Base-by-base conservation (phyloP, 2,113 vertebrate genomes). In the Chascanopsetta lugubris region DNA sequence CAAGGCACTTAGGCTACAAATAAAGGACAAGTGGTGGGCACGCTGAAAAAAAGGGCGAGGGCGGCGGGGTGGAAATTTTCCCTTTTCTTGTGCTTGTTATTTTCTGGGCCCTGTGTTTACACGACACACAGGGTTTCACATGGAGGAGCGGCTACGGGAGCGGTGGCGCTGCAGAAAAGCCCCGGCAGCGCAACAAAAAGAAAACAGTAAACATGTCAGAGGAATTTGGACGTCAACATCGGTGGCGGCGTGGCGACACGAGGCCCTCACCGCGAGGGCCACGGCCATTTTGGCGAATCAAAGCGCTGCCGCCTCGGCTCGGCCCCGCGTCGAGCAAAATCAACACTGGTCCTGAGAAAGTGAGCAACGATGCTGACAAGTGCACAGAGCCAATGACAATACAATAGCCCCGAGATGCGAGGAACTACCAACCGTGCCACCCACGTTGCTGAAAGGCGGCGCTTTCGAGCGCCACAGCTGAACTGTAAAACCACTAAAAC, bases 321-420 rank as follows among this genome's bases (percentile, higher is more conserved):
- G 93, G n/a, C 93, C 95, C 93, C 93, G 92, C 90, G 59, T 71
- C 94, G 94, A 97, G 96, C 94, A 97, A 96, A 96, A 95, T 93
- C 93, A 94, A 95, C 94, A 95, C 96, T 96, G 85, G 53, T 96
- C 95, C 93, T 92, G 86, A 96, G 94, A 95, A 95, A 94, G 93
- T 95, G 96, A 95, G 94, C 91, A 90, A 94, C 93, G 94, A 96
- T 93, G 93, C 94, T 95, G 94, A 96, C 94, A 95, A 95, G 94
- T 95, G 94, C 93, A 90, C 85, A 93, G 93, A 95, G 96, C 95
- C 96, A 96, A 96, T 94, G 93, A 95, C 96, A 98, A 98, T 95
- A 98, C 93, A 90, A 86, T 77, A 71, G 82, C 84, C n/a, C n/a
- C 42, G 93, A 94, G 94, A 96, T 94, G 94, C 94, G 93, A 93